Evolutionary conservation across 2,113 vertebrate species (phyloP).

Genomic region (Trochalopteron elliotii): DNA sequence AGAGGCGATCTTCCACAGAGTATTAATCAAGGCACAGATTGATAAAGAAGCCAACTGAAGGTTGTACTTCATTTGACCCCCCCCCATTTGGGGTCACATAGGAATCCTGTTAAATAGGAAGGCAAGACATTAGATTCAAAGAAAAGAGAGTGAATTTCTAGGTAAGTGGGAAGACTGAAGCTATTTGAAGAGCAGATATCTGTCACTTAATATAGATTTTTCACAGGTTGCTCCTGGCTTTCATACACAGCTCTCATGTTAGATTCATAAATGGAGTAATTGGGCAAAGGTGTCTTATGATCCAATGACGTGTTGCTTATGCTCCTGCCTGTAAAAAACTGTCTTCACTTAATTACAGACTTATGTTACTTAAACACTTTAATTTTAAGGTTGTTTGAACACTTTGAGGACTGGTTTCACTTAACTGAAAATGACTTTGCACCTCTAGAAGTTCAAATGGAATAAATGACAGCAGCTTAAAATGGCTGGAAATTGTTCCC

Average conservation of each 20-base stretch:
- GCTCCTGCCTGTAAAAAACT: not conserved
- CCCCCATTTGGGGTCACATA: not conserved
- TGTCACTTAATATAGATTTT: not conserved
- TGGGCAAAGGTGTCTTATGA: not conserved
- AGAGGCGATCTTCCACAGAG: not conserved
- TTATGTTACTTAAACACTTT: not conserved
- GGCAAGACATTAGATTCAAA: not conserved
- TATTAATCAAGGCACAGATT: not conserved
- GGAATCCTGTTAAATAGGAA: not conserved
- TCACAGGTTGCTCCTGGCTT: not conserved
- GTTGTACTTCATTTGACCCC: rapidly evolving
- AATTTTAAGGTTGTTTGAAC: not conserved
- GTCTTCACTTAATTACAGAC: not conserved
- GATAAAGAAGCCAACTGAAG: not conserved
- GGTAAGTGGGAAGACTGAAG: not conserved
- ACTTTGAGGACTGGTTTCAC: not conserved
- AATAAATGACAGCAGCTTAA: not conserved
- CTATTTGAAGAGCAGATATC: not conserved
- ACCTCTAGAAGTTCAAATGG: not conserved
- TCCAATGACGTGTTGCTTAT: not conserved
- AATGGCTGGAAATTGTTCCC: not conserved
- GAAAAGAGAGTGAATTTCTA: not conserved
- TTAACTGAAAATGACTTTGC: not conserved
- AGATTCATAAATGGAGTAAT: not conserved
- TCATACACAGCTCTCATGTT: rapidly evolving